Evolutionary conservation across 2,888 invertebrate species (phyloP).

Genomic region (Mythimna albipuncta): DNA sequence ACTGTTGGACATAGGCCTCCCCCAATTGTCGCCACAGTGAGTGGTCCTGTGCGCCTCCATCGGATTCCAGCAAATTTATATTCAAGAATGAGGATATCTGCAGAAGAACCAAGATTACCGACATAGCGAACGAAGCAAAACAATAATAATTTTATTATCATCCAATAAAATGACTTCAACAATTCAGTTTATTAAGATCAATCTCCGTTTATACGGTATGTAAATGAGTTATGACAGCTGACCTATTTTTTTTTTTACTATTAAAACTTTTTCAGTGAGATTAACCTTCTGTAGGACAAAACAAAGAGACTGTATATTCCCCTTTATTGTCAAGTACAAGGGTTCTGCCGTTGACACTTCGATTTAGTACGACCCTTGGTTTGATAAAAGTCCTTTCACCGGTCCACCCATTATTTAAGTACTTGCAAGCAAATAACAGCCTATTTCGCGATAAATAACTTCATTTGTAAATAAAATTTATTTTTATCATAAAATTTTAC

Average conservation of each 20-base stretch:
- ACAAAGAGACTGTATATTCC: constrained; percentile 83
- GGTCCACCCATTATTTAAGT: constrained; percentile 80
- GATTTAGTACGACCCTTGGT: constrained; percentile 87
- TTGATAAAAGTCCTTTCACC: constrained; percentile 84
- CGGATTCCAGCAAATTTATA: no score
- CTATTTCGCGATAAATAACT: constrained; percentile 67
- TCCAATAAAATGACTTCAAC: no score
- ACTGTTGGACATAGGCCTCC: no score
- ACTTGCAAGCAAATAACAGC: constrained; percentile 65
- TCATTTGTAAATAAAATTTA: constrained; percentile 43
- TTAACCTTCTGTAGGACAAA: constrained; percentile 68
- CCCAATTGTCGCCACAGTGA: no score
- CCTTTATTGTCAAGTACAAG: constrained; percentile 85
- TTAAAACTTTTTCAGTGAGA: constrained; percentile 39
- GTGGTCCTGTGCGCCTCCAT: no score
- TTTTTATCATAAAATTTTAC: constrained; percentile 27
- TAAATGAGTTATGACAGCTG: neutral
- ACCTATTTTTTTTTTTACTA: constrained; percentile 33
- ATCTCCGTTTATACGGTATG: no score
- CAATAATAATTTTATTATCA: neutral
- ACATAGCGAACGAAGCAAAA: no score
- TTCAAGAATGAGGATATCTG: no score
- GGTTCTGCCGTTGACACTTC: constrained; percentile 85
- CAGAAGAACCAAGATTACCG: no score
- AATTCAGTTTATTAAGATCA: no score